These are phyloP conservation scores for Otis tarda DNA, from an alignment of 2,113 vertebrate genomes.

Conservation along the genomic window DNA sequence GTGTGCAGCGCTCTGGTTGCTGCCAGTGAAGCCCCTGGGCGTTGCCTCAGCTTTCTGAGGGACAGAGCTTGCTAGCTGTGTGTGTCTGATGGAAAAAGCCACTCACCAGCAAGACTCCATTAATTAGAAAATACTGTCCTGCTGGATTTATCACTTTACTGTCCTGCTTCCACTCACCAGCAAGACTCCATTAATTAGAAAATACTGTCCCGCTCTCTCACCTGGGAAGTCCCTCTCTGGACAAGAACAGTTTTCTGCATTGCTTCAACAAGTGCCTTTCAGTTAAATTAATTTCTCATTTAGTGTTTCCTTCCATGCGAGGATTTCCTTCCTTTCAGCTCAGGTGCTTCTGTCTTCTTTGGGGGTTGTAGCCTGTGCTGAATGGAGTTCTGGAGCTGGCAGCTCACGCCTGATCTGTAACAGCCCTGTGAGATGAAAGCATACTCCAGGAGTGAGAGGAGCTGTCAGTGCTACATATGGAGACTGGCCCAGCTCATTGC, in stretches of 20 bases:
- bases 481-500: background rate
- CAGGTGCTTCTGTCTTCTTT: background rate
- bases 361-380: background rate
- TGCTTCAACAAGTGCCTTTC: background rate
- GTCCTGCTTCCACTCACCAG: background rate
- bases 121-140: background rate
- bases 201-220: background rate
- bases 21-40: background rate
- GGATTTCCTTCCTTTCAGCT: background rate
- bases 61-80: background rate
- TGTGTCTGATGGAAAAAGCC: background rate
- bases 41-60: background rate
- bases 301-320: background rate
- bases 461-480: background rate
- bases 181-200: background rate
- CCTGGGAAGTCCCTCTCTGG: background rate
- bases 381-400: background rate
- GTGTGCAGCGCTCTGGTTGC: background rate
- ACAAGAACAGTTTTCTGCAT: background rate
- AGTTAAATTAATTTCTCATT: background rate
- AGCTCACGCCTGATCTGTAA: background rate
- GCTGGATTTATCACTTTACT: background rate
- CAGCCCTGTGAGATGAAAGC: background rate
- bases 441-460: background rate
- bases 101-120: background rate